Conservation (phyloP, 2,113 vertebrate genomes). For the Noctilio leporinus region DNA sequence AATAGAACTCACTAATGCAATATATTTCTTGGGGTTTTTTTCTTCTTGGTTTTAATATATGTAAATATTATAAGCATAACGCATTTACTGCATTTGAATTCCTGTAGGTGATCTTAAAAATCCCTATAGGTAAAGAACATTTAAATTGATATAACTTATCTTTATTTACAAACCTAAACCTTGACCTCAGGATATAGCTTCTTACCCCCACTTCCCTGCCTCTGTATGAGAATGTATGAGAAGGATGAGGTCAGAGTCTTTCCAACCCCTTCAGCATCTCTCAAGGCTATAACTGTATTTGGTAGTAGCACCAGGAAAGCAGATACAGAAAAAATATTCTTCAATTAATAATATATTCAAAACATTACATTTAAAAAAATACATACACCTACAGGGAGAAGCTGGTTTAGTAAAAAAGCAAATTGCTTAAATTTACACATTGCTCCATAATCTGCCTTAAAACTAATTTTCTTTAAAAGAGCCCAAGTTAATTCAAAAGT, state of each 20-base stretch:
- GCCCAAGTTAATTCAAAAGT: conserved; percentile 19
- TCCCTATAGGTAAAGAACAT: not conserved
- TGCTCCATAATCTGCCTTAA: not conserved
- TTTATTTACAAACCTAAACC: conserved; percentile 18
- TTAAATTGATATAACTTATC: not conserved
- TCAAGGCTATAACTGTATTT: not conserved
- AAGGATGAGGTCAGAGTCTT: not conserved
- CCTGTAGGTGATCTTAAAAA: conserved; percentile 5
- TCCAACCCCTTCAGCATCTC: not conserved
- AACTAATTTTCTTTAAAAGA: conserved; percentile 1
- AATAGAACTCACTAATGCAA: not conserved
- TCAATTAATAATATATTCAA: conserved; percentile 1
- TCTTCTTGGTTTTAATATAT: not conserved
- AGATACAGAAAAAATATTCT: not conserved
- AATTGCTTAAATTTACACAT: not conserved
- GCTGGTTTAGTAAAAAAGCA: not conserved
- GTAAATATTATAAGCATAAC: not conserved
- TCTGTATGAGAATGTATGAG: not conserved
- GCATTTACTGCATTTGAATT: not conserved
- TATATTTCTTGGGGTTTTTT: no score
- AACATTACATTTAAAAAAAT: not conserved
- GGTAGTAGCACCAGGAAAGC: not conserved
- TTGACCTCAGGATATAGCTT: not conserved
- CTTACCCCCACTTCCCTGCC: not conserved
- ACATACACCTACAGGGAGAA: not conserved